Evolutionary conservation across 2,888 invertebrate species (phyloP), one percentile per base, ranked within the genome.

Genomic region (Parnassius orleans): DNA sequence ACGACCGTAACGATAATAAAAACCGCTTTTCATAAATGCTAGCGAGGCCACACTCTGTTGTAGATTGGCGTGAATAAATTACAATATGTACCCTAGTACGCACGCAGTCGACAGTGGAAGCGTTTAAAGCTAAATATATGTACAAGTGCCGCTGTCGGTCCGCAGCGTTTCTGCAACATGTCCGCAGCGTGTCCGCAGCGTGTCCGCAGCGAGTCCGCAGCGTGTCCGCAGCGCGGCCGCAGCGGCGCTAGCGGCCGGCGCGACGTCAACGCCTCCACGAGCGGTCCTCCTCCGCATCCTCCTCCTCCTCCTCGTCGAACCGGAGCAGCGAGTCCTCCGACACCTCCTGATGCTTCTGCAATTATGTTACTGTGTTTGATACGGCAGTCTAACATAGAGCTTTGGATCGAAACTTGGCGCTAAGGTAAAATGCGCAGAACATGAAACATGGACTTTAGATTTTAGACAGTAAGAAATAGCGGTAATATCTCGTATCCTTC

Each of bases 231-330:
- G 43, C 42, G 54, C 54, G 61, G 41, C 53, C 51, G 53, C 47
- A 42, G 57, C 33, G n/a, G 59, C 57, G 57, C 41, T 24, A 51
- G 52, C 57, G 59, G 63, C 61, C 60, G 63, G 72, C 65, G 63
- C 66, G 66, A 10, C 72, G 93, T 93, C 95, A 97, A 95, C 97
- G 97, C 69, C 98, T 93, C 98, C 98, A 98, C 41, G 97, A 96
- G 69, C 98, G 93, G 73, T 96, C 95, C 81, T 96, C 96, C 51
- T 96, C 95, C 67, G 95, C 95, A 54, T 95, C 95, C 12, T 97
- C 96, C 53, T 98, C 97, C 57, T 98, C 98, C 66, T 98, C 97
- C 76, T 98, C 97, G 70, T 97, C 98, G 76, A 98, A 97, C 70
- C 97, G 95, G 11, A 97, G 93, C 19, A 96, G 93, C 60, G 95